phyloP scores from a whole-genome alignment of 2,888 invertebrate genomes.

The Cybosia mesomella region DNA sequence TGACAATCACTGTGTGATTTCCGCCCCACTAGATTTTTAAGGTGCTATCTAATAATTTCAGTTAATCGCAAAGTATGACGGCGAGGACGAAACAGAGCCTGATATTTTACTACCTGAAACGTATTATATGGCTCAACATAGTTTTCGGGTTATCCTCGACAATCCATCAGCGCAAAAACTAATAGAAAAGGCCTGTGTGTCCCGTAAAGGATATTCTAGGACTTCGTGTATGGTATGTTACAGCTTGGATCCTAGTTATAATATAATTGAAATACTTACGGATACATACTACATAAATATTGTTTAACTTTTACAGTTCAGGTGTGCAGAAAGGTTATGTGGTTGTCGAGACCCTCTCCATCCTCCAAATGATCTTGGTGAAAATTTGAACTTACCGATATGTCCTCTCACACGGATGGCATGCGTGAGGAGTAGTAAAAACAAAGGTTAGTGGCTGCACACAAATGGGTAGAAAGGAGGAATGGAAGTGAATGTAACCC shows the following conservation, averaged over 20 bases:
- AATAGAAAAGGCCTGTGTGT: constrained; percentile 51
- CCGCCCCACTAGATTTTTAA: not conserved
- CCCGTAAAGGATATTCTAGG: constrained; percentile 51
- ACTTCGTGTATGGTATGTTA: constrained; percentile 57
- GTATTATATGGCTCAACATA: constrained; percentile 62
- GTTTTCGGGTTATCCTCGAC: constrained; percentile 60
- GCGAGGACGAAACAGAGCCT: constrained; percentile 61
- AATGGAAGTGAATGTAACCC: too few relatives aligned
- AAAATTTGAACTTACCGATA: constrained; percentile 35
- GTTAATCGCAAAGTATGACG: constrained; percentile 66
- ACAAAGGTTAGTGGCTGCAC: constrained; percentile 23
- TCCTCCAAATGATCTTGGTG: constrained; percentile 28
- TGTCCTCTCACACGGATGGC: constrained; percentile 58
- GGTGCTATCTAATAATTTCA: constrained; percentile 35
- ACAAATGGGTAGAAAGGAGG: too few relatives aligned
- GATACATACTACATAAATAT: too few relatives aligned
- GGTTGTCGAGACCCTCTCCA: constrained; percentile 68
- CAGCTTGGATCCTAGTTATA: not conserved
- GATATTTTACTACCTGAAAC: constrained; percentile 57
- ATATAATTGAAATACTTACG: not conserved
- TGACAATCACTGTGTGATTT: too few relatives aligned
- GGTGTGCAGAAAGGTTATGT: constrained; percentile 68
- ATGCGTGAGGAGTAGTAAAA: constrained; percentile 47
- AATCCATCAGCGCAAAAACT: constrained; percentile 54
- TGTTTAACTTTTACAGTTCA: constrained; percentile 54